Conservation (phyloP, 2,113 vertebrate genomes). For the Cyprinodon tularosa region DNA sequence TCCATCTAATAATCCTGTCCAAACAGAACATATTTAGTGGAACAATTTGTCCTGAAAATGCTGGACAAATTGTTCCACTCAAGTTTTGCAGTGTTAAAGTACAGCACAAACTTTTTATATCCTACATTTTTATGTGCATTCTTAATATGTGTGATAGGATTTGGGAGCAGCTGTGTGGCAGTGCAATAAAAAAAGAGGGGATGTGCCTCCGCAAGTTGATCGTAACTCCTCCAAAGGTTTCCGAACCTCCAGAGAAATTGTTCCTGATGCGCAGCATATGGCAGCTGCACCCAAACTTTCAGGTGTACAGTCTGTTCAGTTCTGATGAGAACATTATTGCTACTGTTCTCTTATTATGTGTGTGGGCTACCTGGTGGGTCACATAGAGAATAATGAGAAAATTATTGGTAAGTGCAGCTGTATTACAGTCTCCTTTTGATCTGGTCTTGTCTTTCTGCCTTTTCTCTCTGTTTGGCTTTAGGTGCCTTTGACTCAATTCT, state of each 20-base stretch:
- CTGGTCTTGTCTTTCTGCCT: background rate
- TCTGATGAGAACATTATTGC: slow-evolving; percentile 14
- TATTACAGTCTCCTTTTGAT: slow-evolving; percentile 21
- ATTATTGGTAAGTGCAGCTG: slow-evolving; percentile 17
- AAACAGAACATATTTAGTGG: background rate
- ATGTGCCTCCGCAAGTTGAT: slow-evolving; percentile 6
- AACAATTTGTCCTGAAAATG: background rate
- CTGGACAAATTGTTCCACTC: background rate
- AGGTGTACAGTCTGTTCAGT: background rate
- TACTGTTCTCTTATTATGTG: background rate
- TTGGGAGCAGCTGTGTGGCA: slow-evolving; percentile 38
- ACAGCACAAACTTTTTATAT: background rate
- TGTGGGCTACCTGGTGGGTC: slow-evolving; percentile 14
- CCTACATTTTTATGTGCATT: background rate
- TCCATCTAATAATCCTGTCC: no score
- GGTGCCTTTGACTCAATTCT: background rate
- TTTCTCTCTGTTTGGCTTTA: slow-evolving; percentile 9
- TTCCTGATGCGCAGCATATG: background rate
- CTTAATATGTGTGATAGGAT: slow-evolving; percentile 13
- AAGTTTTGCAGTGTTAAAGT: background rate
- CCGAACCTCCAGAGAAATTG: slow-evolving; percentile 23
- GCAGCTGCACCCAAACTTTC: slow-evolving; percentile 3
- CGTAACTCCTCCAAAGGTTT: slow-evolving; percentile 30
- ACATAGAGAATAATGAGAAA: slow-evolving; percentile 6
- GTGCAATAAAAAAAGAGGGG: slow-evolving; percentile 20